Conservation (phyloP, 2,888 invertebrate genomes). For the Oscheius sp. region DNA sequence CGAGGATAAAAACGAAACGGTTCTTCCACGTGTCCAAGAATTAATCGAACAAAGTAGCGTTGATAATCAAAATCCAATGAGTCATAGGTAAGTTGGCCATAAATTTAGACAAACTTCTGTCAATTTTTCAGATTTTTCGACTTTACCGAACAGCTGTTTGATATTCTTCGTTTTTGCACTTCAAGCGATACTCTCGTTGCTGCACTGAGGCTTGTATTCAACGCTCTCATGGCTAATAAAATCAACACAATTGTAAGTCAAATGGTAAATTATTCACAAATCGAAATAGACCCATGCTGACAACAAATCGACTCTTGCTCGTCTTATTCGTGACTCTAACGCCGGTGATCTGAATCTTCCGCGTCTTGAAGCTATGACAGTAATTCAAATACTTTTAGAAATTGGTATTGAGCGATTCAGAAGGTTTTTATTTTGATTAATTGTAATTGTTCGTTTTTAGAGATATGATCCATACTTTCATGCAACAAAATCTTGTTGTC, state of each 20-base stretch:
- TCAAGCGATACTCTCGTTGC: conserved; percentile 17
- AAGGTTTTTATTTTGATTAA: conserved; percentile 3
- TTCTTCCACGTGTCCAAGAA: background rate
- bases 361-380: conserved; percentile 37
- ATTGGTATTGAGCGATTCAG: conserved; percentile 40
- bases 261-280: background rate
- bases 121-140: conserved; percentile 27
- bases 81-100: background rate
- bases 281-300: conserved; percentile 33
- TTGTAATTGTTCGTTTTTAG: conserved; percentile 3
- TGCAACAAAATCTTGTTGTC: conserved; percentile 18
- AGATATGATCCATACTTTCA: conserved; percentile 26
- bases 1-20: background rate
- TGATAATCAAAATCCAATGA: background rate
- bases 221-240: conserved; percentile 13
- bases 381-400: conserved; percentile 38
- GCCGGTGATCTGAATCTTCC: conserved; percentile 38
- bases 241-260: conserved; percentile 35
- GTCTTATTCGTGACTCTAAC: conserved; percentile 39
- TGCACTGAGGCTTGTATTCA: conserved; percentile 27
- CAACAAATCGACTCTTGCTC: conserved; percentile 38
- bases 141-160: conserved; percentile 42
- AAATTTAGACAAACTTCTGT: background rate
- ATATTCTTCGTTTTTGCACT: conserved; percentile 22
- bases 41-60: conserved; percentile 10